Percentiles rank a stretch among this genome's conserved stretches.
phyloP scores from a whole-genome alignment of 1,140 invertebrate genomes.

The Ridgeia piscesae region DNA sequence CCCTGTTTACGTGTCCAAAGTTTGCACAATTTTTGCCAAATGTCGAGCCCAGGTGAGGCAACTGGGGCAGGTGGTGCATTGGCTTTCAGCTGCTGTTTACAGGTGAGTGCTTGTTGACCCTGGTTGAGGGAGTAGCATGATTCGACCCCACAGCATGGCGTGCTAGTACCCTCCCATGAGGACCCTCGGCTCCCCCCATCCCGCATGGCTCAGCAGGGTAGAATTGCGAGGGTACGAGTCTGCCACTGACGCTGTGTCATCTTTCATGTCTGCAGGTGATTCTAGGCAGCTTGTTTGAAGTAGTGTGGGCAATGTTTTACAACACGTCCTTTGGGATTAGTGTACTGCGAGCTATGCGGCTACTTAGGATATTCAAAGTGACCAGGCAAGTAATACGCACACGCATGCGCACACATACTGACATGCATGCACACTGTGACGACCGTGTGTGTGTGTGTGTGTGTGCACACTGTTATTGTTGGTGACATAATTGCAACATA shows the following conservation, averaged over 20 bases:
- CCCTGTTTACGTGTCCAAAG: too few relatives aligned
- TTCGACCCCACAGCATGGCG: background rate
- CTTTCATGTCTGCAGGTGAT: constrained; percentile 65
- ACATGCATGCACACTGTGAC: constrained; percentile 3
- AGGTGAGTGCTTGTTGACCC: background rate
- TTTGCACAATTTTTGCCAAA: background rate
- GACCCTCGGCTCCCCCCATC: background rate
- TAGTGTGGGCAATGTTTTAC: constrained; percentile 96
- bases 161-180: constrained; percentile 3
- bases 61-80: background rate
- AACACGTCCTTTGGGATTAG: constrained; percentile 96
- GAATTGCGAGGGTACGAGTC: background rate
- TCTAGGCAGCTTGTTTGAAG: constrained; percentile 98
- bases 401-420: background rate
- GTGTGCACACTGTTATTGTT: background rate
- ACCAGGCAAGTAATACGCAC: constrained; percentile 64
- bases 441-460: too few relatives aligned
- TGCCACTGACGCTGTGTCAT: background rate
- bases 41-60: background rate
- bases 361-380: constrained; percentile 98
- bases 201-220: background rate
- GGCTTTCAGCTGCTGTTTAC: background rate
- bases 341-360: constrained; percentile 93
- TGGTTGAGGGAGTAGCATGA: background rate
- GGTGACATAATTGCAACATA: background rate